Evolutionary conservation across 1,140 invertebrate species (phyloP), one percentile per base, ranked within the genome.

Genomic region (Helicoverpa zea): DNA sequence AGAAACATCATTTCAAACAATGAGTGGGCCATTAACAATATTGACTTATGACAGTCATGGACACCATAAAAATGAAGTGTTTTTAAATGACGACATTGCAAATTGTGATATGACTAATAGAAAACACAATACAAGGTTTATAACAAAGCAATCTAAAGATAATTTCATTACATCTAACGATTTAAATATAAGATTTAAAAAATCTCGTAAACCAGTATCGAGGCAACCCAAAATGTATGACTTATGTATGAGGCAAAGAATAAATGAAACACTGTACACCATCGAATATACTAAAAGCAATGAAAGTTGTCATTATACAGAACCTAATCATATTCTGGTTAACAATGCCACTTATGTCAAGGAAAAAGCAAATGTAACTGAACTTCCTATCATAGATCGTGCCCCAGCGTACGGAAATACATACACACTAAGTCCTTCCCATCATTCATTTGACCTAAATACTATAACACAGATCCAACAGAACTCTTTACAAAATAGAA

Each of bases 41-140:
- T 66, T 87, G 14, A 90, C 88, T 14, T 90, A 82, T 64, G 83
- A 91, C 68, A 90, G 89, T 77, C 81, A 82, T 35, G 5, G 54
- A 18, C 79, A 79, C 63, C n/a, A 79, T 23, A 78, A 23, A 61
- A 74, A 68, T 18, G 49, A 76, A 16, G 13, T 49, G 35, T 64
- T 61, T 18, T 4, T 51, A 54, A 29, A 35, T 35, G 61, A 77
- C 10, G 43, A 63, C 14, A 51, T 3, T 13, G 7, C 23, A 51
- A 29, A 47, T 11, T 23, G 11, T 13, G 11, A 7, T 9, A 51
- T 18, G 18, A 35, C 11, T 23, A 77, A 63, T 30, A 80, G 47
- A 83, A 64, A 10, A n/a, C 58, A 14, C 73, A 66, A 56, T 78
- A 73, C 18, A 63, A 68, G 43, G 47, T 86, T 86, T 64, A 86